Evolutionary conservation across 2,797 vertebrate species (phyloP), one percentile per base, ranked within the genome.

Genomic region (Poeciliopsis infans): DNA sequence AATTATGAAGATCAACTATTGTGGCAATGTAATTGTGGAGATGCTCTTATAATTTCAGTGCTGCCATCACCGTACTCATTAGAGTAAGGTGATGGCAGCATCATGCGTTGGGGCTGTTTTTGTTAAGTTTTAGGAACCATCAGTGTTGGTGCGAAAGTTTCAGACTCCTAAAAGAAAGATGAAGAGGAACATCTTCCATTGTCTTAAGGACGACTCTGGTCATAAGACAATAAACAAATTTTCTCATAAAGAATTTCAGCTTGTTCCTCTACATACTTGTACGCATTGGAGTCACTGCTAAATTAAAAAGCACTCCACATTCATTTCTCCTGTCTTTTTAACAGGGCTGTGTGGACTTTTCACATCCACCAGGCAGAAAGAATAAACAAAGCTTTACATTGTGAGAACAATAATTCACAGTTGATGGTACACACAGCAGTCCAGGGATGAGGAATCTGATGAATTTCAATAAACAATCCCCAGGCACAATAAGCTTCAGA

Each of bases 391-490:
- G 25, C 31, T 31, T 36, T 25, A 39, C 41, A 13, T 36, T 49
- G 45, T 1, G 46, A n/a, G 23, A 5, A 7, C 46, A 55, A 16
- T 20, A 28, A 53, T 69, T 47, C 20, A 51, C 49, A 16, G 43
- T 43, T 8, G 28, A 71, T 39, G 77, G 18, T 69, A 43, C 7
- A 5, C 4, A 72, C 47, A 72, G 79, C 41, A 69, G 47, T 61
- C 55, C 18, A 31, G 47, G 43, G 55, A 13, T 53, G 43, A 25
- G 71, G 53, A 80, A 53, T 11, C 43, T 76, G 79, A 59, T 49
- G 25, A 45, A 45, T 71, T 82, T 53, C 71, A 28, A 49, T 77
- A 78, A 61, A 47, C 55, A 66, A 77, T 75, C 8, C 49, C 4
- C 20, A 36, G 47, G 13, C 25, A 69, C 20, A 85, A 43, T 75